These are phyloP conservation scores for Nibea coibor DNA, from an alignment of 2,113 vertebrate species.

Conservation along the genomic window DNA sequence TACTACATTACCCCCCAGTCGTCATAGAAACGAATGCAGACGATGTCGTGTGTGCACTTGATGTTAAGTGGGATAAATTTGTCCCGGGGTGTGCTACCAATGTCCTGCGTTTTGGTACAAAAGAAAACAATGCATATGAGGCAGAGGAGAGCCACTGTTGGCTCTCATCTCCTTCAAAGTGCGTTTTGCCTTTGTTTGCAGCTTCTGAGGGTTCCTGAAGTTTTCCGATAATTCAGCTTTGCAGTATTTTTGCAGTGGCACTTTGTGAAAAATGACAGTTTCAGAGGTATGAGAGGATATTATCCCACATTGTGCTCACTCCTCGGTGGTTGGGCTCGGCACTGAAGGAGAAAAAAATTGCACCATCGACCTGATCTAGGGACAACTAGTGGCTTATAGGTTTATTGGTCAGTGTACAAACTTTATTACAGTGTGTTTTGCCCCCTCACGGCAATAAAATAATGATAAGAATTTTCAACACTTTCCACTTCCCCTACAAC, in stretches of 20 bases:
- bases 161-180: background rate
- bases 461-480: background rate
- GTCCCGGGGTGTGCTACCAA: background rate
- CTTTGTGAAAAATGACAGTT: background rate
- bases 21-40: slow-evolving; percentile 68
- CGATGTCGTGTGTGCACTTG: slow-evolving; percentile 18
- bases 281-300: background rate
- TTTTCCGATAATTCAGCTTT: background rate
- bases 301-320: background rate
- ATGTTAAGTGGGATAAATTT: background rate
- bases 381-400: background rate
- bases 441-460: background rate
- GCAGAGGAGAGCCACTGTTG: background rate
- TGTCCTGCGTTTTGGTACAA: background rate
- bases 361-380: background rate
- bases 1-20: slow-evolving; percentile 42
- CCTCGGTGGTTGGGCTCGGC: background rate
- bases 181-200: background rate
- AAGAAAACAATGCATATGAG: background rate
- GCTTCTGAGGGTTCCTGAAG: slow-evolving; percentile 2
- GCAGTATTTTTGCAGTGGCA: background rate
- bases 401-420: background rate
- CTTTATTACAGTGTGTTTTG: background rate
- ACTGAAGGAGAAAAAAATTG: background rate
- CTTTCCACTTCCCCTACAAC: background rate